phyloP scores from a whole-genome alignment of 2,113 vertebrate species.

The Hypanus sabinus region DNA sequence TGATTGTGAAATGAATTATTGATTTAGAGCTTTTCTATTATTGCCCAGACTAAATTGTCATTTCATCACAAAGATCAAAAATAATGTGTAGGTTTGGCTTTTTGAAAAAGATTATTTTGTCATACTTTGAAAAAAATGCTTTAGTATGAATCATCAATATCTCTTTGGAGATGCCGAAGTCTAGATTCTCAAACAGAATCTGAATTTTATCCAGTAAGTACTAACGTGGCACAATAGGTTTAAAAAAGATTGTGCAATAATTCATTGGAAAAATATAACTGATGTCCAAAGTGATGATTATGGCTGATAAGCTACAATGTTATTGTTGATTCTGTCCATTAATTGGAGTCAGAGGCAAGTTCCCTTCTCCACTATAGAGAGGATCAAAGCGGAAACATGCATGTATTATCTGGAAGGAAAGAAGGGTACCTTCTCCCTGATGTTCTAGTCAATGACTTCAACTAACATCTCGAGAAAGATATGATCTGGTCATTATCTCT shows the following conservation, averaged over 20 bases:
- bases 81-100: neutral
- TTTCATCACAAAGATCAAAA: neutral
- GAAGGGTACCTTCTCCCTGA: no score
- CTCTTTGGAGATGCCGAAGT: neutral
- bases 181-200: neutral
- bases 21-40: conserved; percentile 13
- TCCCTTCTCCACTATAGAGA: neutral
- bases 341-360: neutral
- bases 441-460: no score
- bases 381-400: no score
- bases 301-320: neutral
- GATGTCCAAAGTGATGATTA: neutral
- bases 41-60: conserved; percentile 21
- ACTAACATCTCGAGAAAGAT: no score
- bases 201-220: neutral
- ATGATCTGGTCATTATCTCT: no score
- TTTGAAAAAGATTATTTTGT: conserved; percentile 26
- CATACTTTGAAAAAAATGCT: neutral
- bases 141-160: neutral
- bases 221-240: neutral
- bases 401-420: no score
- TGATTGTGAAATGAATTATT: conserved; percentile 30
- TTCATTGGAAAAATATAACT: neutral
- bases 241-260: neutral
- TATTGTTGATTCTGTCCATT: neutral